These are phyloP conservation scores for Ichneumoninae sp. DNA, from an alignment of 2,888 invertebrate species.

Conservation along the genomic window DNA sequence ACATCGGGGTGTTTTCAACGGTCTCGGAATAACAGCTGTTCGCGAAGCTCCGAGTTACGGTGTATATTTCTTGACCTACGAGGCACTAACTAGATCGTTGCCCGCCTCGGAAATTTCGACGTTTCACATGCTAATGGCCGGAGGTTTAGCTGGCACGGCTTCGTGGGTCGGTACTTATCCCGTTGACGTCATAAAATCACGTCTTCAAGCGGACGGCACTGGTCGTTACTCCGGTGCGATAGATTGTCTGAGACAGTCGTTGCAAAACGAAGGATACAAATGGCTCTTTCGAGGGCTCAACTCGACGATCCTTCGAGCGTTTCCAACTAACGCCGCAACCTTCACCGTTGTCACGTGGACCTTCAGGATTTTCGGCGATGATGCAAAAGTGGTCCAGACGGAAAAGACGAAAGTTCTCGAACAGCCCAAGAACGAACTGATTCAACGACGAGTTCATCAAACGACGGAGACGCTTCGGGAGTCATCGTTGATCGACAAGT, in stretches of 20 bases:
- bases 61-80: slow-evolving; percentile 94
- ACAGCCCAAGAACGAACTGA: not conserved
- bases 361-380: slow-evolving; percentile 85
- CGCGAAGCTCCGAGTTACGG: slow-evolving; percentile 95
- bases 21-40: slow-evolving; percentile 90
- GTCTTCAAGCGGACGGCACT: slow-evolving; percentile 91
- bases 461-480: not conserved
- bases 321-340: slow-evolving; percentile 96
- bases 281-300: slow-evolving; percentile 91
- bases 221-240: slow-evolving; percentile 88
- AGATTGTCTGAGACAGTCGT: slow-evolving; percentile 91
- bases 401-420: not conserved
- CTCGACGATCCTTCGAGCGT: slow-evolving; percentile 93
- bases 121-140: slow-evolving; percentile 90
- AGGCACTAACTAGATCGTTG: slow-evolving; percentile 87
- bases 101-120: slow-evolving; percentile 86
- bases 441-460: slow-evolving; percentile 9
- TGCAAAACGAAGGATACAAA: slow-evolving; percentile 89
- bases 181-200: slow-evolving; percentile 95
- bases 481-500: slow-evolving; percentile 35
- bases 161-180: slow-evolving; percentile 96
- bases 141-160: slow-evolving; percentile 93
- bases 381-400: slow-evolving; percentile 28
- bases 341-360: slow-evolving; percentile 95
- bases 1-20: slow-evolving; percentile 89